phyloP scores from a whole-genome alignment of 2,888 invertebrate genomes.

The Blastobasis adustella region DNA sequence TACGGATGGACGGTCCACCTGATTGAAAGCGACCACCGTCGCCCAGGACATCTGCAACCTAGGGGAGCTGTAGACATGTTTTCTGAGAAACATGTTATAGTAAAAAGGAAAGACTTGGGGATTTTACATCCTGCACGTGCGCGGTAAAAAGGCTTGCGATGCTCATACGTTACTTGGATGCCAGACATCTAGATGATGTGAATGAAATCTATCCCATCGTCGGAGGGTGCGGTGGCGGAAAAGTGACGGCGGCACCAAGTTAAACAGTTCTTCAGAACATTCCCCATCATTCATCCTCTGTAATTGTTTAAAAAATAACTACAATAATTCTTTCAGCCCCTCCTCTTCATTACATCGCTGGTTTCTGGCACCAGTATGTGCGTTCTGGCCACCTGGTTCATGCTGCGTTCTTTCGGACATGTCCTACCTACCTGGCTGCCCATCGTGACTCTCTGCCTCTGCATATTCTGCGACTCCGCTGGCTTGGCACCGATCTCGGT shows the following conservation, averaged over 20 bases:
- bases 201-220: neutral
- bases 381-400: slow-evolving; percentile 53
- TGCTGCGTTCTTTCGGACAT: slow-evolving; percentile 34
- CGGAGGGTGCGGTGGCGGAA: neutral
- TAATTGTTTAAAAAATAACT: neutral
- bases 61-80: no score
- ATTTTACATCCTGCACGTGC: no score
- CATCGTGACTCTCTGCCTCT: slow-evolving; percentile 58
- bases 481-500: slow-evolving; percentile 71
- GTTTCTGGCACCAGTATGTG: slow-evolving; percentile 58
- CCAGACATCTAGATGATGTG: neutral
- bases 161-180: neutral
- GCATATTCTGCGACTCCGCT: slow-evolving; percentile 64
- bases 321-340: slow-evolving; percentile 30
- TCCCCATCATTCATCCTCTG: neutral
- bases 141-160: neutral
- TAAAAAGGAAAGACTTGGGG: no score
- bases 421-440: slow-evolving; percentile 62
- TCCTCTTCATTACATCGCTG: slow-evolving; percentile 43
- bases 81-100: no score
- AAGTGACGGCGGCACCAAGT: neutral
- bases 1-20: no score
- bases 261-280: neutral
- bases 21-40: no score
- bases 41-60: no score